phyloP scores from a whole-genome alignment of 2,113 vertebrate species.

The Sitta europaea region DNA sequence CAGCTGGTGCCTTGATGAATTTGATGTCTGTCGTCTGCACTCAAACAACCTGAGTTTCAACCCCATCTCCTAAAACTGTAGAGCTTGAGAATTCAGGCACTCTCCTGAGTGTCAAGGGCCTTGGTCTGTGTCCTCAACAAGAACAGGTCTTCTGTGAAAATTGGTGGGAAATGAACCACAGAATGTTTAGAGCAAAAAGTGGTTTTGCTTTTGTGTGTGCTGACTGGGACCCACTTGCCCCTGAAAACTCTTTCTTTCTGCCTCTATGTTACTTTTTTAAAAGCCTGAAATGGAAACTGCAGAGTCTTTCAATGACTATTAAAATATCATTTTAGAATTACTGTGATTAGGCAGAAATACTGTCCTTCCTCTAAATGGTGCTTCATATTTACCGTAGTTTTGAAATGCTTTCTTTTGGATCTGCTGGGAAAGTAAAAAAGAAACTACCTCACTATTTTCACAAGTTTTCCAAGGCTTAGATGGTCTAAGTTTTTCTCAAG shows the following conservation, averaged over 20 bases:
- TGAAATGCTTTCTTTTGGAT: neutral
- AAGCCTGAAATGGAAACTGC: neutral
- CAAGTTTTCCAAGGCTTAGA: neutral
- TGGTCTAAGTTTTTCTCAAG: neutral
- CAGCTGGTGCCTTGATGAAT: neutral
- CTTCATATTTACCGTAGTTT: neutral
- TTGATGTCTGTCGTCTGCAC: neutral
- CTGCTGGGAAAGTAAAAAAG: neutral
- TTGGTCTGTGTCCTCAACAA: neutral
- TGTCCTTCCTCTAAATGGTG: neutral
- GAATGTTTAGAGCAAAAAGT: neutral
- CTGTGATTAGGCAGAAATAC: neutral
- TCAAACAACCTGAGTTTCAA: neutral
- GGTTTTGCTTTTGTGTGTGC: neutral
- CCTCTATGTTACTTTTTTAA: neutral
- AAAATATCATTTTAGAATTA: neutral
- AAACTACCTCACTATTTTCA: neutral
- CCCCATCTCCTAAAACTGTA: neutral
- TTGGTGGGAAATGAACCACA: neutral
- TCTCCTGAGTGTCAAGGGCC: neutral
- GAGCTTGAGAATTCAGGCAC: neutral
- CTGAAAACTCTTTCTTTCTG: neutral
- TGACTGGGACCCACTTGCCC: neutral
- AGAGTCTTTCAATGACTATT: neutral
- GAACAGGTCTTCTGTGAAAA: neutral